Conservation (phyloP, 2,888 invertebrate genomes). For the Stictocephala bisonia region DNA sequence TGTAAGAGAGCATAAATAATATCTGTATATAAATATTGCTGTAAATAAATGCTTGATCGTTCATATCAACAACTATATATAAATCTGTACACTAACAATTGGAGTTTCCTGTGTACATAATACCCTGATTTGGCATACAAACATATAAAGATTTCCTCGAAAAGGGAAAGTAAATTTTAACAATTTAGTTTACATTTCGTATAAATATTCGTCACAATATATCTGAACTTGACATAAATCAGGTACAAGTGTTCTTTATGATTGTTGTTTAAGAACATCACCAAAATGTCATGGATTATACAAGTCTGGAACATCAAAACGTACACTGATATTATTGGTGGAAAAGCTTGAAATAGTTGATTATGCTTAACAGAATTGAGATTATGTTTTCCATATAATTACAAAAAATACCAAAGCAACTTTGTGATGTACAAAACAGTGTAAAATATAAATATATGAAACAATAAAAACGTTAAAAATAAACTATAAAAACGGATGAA, state of each 20-base stretch:
- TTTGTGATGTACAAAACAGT: slow-evolving; percentile 8
- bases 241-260: slow-evolving; percentile 36
- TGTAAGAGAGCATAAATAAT: slow-evolving; percentile 38
- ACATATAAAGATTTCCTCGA: not conserved
- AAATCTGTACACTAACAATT: slow-evolving; percentile 29
- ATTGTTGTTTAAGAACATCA: not conserved
- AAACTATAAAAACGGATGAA: slow-evolving; percentile 25
- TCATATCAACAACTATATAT: slow-evolving; percentile 20
- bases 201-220: slow-evolving; percentile 21
- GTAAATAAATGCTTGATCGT: slow-evolving; percentile 25
- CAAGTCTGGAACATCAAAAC: not conserved
- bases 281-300: not conserved
- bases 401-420: not conserved
- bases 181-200: not conserved
- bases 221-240: slow-evolving; percentile 25
- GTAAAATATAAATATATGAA: slow-evolving; percentile 29
- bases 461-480: slow-evolving; percentile 20
- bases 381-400: too few relatives aligned
- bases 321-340: too few relatives aligned
- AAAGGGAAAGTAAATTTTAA: not conserved
- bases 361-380: too few relatives aligned
- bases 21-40: slow-evolving; percentile 35
- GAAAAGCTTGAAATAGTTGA: too few relatives aligned
- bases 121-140: slow-evolving; percentile 17
- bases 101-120: not conserved